Percentiles rank a stretch among this genome's conserved stretches.
Evolutionary conservation across 2,113 vertebrate genomes (phyloP).

Genomic region (Phoxinus phoxinus): DNA sequence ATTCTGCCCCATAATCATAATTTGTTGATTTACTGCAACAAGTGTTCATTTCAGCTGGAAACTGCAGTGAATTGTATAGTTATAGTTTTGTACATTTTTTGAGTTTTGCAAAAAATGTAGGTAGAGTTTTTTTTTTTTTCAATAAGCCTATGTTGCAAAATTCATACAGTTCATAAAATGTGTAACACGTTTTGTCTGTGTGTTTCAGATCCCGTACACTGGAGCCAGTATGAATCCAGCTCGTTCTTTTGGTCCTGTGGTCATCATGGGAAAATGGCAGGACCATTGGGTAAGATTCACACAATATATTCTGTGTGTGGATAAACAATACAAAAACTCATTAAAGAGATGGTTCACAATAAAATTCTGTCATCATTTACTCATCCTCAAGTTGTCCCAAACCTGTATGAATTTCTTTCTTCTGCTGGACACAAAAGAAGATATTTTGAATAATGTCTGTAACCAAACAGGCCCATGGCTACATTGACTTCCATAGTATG

Average conservation of each 20-base stretch:
- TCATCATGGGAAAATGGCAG: conserved; percentile 69
- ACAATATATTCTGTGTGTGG: background rate
- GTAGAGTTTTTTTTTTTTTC: too few relatives aligned
- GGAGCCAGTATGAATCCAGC: conserved; percentile 79
- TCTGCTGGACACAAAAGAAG: too few relatives aligned
- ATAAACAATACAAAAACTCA: background rate
- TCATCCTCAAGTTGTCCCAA: too few relatives aligned
- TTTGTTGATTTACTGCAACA: background rate
- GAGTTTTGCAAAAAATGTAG: background rate
- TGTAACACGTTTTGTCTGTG: conserved; percentile 15
- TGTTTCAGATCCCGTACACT: conserved; percentile 72
- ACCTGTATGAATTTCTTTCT: too few relatives aligned
- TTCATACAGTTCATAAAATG: background rate
- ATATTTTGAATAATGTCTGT: too few relatives aligned
- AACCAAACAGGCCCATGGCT: too few relatives aligned
- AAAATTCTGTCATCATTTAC: too few relatives aligned
- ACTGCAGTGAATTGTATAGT: background rate
- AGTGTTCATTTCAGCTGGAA: background rate
- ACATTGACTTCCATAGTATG: too few relatives aligned
- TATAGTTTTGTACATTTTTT: background rate
- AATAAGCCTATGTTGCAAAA: background rate
- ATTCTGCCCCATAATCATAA: background rate
- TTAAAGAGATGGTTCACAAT: too few relatives aligned
- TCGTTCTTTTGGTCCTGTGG: conserved; percentile 71
- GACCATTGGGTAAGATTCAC: conserved; percentile 73